Percentiles rank a stretch among this genome's conserved stretches.
Conservation (phyloP, 1,140 invertebrate species). For the Streblospio benedicti region DNA sequence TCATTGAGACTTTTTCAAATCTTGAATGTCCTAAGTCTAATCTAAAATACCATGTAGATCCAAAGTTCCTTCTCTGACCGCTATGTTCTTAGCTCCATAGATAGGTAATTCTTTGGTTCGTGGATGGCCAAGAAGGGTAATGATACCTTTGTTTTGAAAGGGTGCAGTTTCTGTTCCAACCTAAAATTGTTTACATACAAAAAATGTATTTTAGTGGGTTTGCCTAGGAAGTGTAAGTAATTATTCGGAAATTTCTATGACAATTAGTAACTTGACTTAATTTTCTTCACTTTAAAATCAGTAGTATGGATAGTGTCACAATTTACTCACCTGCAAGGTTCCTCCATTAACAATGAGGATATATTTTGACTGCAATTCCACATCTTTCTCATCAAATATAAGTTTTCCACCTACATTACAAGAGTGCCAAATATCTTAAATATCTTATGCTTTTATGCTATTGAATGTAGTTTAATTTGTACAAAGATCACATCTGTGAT, state of each 20-base stretch:
- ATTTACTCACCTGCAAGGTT: conserved; percentile 35
- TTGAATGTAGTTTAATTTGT: too few species aligned
- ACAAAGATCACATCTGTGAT: too few species aligned
- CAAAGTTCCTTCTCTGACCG: conserved; percentile 34
- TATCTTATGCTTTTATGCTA: too few species aligned
- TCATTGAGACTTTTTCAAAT: too few species aligned
- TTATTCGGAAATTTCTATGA: too few species aligned
- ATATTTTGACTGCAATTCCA: conserved; percentile 38
- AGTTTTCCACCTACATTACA: conserved; percentile 35
- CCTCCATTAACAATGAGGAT: conserved; percentile 41
- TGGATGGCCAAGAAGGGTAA: conserved; percentile 31
- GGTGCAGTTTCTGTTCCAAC: conserved; percentile 34
- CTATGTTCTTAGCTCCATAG: conserved; percentile 38
- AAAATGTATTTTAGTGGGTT: neutral
- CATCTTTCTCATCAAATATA: conserved; percentile 40
- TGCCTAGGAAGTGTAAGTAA: too few species aligned
- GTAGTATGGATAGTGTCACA: too few species aligned
- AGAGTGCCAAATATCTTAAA: too few species aligned
- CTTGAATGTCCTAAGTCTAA: too few species aligned
- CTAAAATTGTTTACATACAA: conserved; percentile 23
- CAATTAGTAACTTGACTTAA: too few species aligned
- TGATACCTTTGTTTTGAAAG: conserved; percentile 31
- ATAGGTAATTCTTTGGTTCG: conserved; percentile 34
- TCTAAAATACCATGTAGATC: conserved; percentile 35
- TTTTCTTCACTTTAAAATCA: too few species aligned